Base-by-base conservation (phyloP, 2,797 vertebrate species). In the Hemitrygon akajei region DNA sequence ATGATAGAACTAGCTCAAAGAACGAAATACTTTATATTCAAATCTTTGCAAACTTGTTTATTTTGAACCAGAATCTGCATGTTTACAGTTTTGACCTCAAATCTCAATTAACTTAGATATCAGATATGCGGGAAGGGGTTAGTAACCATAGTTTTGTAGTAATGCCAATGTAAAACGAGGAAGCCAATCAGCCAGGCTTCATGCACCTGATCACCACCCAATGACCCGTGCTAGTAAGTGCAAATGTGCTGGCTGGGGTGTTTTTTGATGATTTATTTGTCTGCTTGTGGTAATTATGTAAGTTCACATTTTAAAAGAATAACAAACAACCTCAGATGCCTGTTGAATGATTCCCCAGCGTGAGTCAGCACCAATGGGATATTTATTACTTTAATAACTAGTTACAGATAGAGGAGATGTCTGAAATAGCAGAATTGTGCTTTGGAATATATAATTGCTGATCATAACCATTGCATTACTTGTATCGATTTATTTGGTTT, bases 361-460 rank as follows among this genome's bases (percentile, higher is more conserved):
- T 89, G 86, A 89, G 86, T 89, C 86, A 89, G 86, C 16, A 37
- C 86, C n/a, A 0, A 10, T 40, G 18, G 71, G 91, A 27, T 76
- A 58, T 93, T 93, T 93, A 93, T 58, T 93, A 11, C 71, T 93
- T 56, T 75, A 93, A 92, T 56, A 92, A 93, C 71, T 93, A 14
- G 69, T 75, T 76, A 75, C 16, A 47, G 69, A 76, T 16, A 58
- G 40, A 0, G 56, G 69, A 18, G 69, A 73, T 75, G 10, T 56
- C 91, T 75, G 71, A 56, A 47, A 30, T 47, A 75, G 37, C 71
- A 18, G 71, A 75, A 58, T 73, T 56, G 73, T 58, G 37, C 22
- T 76, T 93, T 47, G 73, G 40, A 14, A 76, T 58, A 56, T 86
- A 22, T 86, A 60, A 86, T 86, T 86, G 27, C 22, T 75, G 66